Evolutionary conservation across 2,888 invertebrate genomes (phyloP), one percentile per base, ranked within the genome.

Genomic region (Augochlorella aurata): DNA sequence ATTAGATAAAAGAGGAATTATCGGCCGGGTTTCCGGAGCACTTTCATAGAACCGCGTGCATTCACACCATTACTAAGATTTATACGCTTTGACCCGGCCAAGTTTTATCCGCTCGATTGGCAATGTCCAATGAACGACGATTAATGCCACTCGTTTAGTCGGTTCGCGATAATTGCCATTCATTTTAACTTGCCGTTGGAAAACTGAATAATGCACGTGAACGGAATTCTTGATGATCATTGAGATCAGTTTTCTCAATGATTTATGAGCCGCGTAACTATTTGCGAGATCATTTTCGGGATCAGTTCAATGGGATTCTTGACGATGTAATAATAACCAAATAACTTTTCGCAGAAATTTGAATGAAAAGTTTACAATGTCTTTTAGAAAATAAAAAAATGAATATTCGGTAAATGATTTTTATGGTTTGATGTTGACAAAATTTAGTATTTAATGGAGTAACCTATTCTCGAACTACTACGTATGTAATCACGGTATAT

Each of bases 81-180:
- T 86, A 38, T 38, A 86, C 79, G 83, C 75, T 74, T 81, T 70
- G 77, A 69, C 77, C 83, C 70, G 58, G 80, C 83, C 81, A 81
- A 85, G 81, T 86, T 82, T 77, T 77, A 80, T 61, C 54, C 78
- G 85, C 47, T 83, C 81, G 84, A 85, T 86, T 85, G 86, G 80
- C 86, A 78, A 84, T 74, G 86, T 79, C 76, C 70, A 84, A 74
- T 71, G 82, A 80, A 66, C 67, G 77, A 80, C 82, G 82, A 86
- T 86, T 86, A 84, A 86, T 86, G 80, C 76, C 66, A 70, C 69
- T 73, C 82, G 75, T 83, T 83, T 79, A 79, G 69, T 50, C 67
- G 58, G 69, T 21, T 61, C 68, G 73, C 79, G 79, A 72, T 84
- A 82, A 82, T 82, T 79, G 71, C 75, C 71, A 45, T 61, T 67